These are phyloP conservation scores for Phalacrocorax brasilianus DNA, from an alignment of 2,113 vertebrate genomes.

Conservation along the genomic window DNA sequence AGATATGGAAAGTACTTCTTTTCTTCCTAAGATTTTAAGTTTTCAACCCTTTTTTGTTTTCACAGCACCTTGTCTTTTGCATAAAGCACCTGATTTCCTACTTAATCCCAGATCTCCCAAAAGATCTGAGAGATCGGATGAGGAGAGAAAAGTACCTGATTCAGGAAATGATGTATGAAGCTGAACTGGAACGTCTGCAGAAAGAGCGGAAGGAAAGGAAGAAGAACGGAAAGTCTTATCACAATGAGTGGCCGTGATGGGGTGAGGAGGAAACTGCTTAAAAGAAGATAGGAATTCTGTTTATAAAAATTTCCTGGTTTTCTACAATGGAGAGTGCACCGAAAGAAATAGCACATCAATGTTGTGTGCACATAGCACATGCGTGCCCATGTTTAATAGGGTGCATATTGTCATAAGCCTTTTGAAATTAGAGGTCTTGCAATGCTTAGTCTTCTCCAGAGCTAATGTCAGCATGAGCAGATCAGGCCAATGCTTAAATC, in stretches of 20 bases:
- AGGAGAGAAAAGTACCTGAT: conserved; percentile 95
- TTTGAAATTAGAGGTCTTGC: conserved; percentile 8
- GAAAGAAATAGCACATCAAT: neutral
- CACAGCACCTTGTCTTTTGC: conserved; percentile 93
- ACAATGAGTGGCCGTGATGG: conserved; percentile 91
- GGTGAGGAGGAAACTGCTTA: conserved; percentile 27
- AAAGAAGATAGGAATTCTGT: neutral
- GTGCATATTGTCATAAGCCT: neutral
- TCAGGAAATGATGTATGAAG: conserved; percentile 99
- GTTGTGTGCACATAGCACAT: neutral
- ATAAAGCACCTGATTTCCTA: conserved; percentile 97
- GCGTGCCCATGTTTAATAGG: neutral
- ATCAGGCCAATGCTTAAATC: neutral
- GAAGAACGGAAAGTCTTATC: conserved; percentile 82
- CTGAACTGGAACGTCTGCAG: conserved; percentile 89
- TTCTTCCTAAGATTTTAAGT: neutral
- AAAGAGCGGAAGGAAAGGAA: conserved; percentile 88
- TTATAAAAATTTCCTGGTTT: neutral
- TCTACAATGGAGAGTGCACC: neutral
- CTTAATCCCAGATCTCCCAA: conserved; percentile 96
- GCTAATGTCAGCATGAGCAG: neutral
- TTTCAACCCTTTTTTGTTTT: conserved; percentile 29
- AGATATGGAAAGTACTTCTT: neutral
- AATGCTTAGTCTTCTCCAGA: conserved; percentile 1
- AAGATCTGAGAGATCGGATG: conserved; percentile 94